Conservation (phyloP, 1,140 invertebrate species). For the Zeugodacus cucurbitae region DNA sequence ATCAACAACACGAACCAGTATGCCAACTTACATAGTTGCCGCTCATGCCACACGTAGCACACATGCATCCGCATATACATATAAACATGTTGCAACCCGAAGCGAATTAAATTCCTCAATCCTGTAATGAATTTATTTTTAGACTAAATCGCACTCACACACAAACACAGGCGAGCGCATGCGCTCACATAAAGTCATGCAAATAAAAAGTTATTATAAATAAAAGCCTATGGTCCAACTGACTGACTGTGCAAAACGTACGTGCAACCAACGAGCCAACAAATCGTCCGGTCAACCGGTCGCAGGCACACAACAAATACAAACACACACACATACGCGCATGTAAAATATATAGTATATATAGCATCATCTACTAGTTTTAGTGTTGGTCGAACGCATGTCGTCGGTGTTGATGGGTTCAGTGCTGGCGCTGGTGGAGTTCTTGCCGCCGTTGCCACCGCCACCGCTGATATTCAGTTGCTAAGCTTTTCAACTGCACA, state of each 20-base stretch:
- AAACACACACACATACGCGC: neutral
- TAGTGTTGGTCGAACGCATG: neutral
- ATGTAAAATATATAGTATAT: neutral
- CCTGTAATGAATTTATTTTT: conserved; percentile 39
- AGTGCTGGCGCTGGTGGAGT: conserved; percentile 3
- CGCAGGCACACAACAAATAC: neutral
- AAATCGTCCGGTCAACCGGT: conserved; percentile 13
- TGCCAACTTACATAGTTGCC: neutral
- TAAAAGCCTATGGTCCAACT: neutral
- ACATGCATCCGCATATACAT: neutral
- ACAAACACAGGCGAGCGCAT: neutral
- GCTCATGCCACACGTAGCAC: neutral
- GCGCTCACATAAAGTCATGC: neutral
- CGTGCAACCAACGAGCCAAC: conserved; percentile 16
- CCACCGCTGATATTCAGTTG: neutral
- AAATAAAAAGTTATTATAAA: neutral
- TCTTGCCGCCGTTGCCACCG: neutral
- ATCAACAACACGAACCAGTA: neutral
- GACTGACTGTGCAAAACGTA: neutral
- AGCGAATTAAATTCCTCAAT: conserved; percentile 28
- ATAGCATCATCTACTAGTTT: neutral
- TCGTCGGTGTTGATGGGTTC: conserved; percentile 5
- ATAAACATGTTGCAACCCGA: neutral
- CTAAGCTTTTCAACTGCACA: neutral
- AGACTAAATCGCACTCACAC: neutral